Base-by-base conservation (phyloP, 1,140 invertebrate genomes). In the Drosophila paulistorum region DNA sequence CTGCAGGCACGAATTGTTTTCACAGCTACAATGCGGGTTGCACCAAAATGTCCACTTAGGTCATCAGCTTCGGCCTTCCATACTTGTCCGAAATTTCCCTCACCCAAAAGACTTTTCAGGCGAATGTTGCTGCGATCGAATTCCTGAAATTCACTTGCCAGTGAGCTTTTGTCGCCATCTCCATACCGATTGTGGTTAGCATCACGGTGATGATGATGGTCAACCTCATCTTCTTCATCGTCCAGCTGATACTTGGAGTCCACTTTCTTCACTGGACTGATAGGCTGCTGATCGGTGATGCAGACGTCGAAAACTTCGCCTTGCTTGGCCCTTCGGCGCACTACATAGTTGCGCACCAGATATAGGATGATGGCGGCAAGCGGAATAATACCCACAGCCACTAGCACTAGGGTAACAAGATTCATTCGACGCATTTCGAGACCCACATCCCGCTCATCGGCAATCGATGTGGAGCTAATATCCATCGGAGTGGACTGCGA, bases 31-130 rank as follows among this genome's bases (percentile, higher is more conserved):
- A 96, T 93, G 51, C 96, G 93, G 4, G 96, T 96, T 54, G 95
- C 93, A 1, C 96, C 96, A 77, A 96, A 95, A 80, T 96, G 95
- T 9, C 96, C 96, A 54, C 94, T 95, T 63, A 96, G 93, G 84
- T 96, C 95, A 76, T 96, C 95, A 7, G 95, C 96, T 92, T 96
- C 96, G 6, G 96, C 96, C 93, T 96, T 96, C 96, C 96, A 96
- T 23, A 96, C 96, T 94, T 96, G 95, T 33, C 96, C 96, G 91
- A 97, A 97, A 91, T 97, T 97, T 37, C 96, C 96, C 92, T 96
- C 95, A 7, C 96, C 96, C 7, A 97, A 92, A 35, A 97, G 93
- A 39, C 96, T 96, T 81, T 97, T 96, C 35, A 97, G 92, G 42
- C 95, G 93, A n/a, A 97, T 93, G 86, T 96, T 96, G 74, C 95